A percentile compares a stretch with the other conserved stretches of the same genome.
phyloP scores from a whole-genome alignment of 35 echinoderm and acorn worm species.

The Anneissia japonica region DNA sequence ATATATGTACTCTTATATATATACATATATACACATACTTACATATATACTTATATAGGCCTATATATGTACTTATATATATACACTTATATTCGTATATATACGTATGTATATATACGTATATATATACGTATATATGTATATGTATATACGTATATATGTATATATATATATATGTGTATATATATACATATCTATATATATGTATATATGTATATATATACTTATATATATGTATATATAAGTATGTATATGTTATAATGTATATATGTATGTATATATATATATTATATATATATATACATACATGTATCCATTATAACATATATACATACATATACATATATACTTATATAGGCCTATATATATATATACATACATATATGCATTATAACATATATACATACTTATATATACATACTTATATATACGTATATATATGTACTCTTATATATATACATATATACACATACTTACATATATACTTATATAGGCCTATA shows the following conservation, averaged over 20 bases:
- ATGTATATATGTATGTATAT: not conserved
- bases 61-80: not conserved
- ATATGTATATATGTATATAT: not conserved
- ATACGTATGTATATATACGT: not conserved
- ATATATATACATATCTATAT: not conserved
- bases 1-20: not conserved
- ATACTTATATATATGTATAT: not conserved
- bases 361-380: not conserved
- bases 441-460: not conserved
- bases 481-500: not conserved
- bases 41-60: not conserved
- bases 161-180: not conserved
- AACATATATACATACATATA: not conserved
- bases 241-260: not conserved
- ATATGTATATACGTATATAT: not conserved
- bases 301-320: not conserved
- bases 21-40: not conserved
- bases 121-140: not conserved
- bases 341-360: not conserved
- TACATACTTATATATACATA: not conserved
- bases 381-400: not conserved
- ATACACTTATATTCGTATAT: not conserved
- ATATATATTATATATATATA: slow-evolving; percentile 3
- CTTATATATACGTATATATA: not conserved
- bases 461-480: not conserved